Percentiles rank a stretch among this genome's conserved stretches.
Conservation (phyloP, 2,888 invertebrate genomes). For the Chromoteleia sp. region DNA sequence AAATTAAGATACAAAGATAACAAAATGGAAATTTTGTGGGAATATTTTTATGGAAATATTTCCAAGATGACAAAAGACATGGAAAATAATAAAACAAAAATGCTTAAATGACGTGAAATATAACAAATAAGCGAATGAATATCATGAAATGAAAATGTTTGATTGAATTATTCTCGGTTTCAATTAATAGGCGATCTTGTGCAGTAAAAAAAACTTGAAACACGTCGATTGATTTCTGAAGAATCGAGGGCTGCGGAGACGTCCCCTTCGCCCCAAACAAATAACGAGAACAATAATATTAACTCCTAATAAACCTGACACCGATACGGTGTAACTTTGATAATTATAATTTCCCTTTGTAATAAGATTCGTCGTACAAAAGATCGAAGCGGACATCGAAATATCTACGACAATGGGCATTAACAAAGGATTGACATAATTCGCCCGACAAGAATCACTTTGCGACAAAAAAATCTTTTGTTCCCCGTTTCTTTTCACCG, state of each 20-base stretch:
- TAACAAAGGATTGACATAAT: constrained; percentile 36
- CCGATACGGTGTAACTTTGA: constrained; percentile 25
- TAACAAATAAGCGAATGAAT: too few species aligned
- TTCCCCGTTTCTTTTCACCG: constrained; percentile 11
- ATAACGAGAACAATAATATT: constrained; percentile 19
- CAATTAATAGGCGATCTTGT: too few species aligned
- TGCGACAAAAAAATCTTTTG: constrained; percentile 22
- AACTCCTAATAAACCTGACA: constrained; percentile 40
- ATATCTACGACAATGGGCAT: constrained; percentile 30
- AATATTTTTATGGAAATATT: too few species aligned
- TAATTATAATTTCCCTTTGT: constrained; percentile 19
- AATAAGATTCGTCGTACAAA: constrained; percentile 30
- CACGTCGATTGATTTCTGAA: constrained; percentile 2
- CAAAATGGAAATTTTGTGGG: too few species aligned
- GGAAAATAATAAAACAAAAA: too few species aligned
- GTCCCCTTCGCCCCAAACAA: constrained; percentile 7
- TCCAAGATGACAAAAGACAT: too few species aligned
- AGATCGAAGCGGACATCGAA: constrained; percentile 31
- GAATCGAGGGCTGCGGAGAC: constrained; percentile 5
- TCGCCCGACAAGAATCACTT: constrained; percentile 11
- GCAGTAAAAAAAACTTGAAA: too few species aligned
- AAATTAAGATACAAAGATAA: too few species aligned
- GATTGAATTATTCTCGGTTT: too few species aligned
- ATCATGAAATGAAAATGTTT: too few species aligned
- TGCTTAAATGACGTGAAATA: too few species aligned